phyloP scores from a whole-genome alignment of 1,140 invertebrate genomes.

The Scylla paramamosain region DNA sequence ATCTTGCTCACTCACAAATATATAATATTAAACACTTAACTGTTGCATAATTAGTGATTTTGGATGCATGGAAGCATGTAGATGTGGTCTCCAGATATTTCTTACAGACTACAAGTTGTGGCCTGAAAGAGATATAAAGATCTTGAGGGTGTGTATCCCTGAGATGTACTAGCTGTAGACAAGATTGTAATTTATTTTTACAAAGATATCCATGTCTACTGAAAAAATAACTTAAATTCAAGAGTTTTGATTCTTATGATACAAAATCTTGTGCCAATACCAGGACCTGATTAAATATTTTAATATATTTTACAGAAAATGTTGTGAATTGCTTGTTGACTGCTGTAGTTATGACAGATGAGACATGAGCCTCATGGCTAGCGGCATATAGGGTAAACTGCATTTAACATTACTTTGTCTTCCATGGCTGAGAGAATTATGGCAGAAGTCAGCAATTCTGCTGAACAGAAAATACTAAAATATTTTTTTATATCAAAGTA shows the following conservation, averaged over 20 bases:
- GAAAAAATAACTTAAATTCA: neutral
- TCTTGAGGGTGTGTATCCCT: too few relatives aligned
- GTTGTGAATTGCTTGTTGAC: neutral
- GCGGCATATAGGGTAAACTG: neutral
- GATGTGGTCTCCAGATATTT: neutral
- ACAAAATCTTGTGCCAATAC: neutral
- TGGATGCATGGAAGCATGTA: neutral
- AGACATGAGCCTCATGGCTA: neutral
- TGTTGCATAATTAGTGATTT: neutral
- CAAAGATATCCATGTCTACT: neutral
- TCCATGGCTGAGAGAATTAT: neutral
- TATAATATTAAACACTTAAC: neutral
- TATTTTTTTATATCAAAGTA: neutral
- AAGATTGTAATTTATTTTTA: neutral
- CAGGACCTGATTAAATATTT: neutral
- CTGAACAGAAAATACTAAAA: neutral
- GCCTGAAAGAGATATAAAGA: too few relatives aligned
- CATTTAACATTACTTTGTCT: conserved; percentile 6
- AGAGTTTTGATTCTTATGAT: neutral
- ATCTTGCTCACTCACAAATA: neutral
- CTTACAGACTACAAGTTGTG: too few relatives aligned
- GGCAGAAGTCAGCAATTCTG: neutral
- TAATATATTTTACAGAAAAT: neutral
- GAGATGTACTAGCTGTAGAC: neutral
- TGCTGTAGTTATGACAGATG: neutral